Percentiles rank a stretch among this genome's conserved stretches.
phyloP scores from a whole-genome alignment of 2,113 vertebrate genomes.

The Cinclus cinclus region DNA sequence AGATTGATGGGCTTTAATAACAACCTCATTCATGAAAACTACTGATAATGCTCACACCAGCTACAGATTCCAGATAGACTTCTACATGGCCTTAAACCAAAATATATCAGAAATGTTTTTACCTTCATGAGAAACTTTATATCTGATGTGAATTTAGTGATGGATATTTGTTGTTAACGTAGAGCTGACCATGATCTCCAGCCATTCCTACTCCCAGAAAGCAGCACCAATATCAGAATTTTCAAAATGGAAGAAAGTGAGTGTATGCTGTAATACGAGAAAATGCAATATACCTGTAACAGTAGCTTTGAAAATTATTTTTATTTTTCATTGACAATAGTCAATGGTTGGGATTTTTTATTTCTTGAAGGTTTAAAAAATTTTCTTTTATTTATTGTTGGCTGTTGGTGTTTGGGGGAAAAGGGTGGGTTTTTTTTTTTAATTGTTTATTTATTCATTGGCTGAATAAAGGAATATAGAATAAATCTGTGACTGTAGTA shows the following conservation, averaged over 20 bases:
- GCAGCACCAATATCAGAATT: background rate
- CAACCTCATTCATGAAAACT: background rate
- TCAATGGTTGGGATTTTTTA: background rate
- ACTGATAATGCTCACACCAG: background rate
- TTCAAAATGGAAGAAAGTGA: background rate
- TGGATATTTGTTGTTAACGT: background rate
- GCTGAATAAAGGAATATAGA: background rate
- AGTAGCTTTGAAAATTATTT: background rate
- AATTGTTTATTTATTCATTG: background rate
- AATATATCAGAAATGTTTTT: background rate
- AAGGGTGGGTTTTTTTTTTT: fast-evolving
- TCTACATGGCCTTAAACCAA: background rate
- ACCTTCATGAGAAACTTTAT: background rate
- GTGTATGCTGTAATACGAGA: background rate
- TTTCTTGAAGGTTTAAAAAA: background rate
- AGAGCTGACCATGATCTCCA: background rate
- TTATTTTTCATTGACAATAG: background rate
- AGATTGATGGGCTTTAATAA: conserved; percentile 44
- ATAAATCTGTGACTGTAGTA: background rate
- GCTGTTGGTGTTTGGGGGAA: background rate
- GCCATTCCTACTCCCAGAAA: background rate
- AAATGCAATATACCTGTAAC: background rate
- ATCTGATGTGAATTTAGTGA: background rate
- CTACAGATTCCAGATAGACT: background rate
- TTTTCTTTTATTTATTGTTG: background rate